A percentile compares a stretch with the other conserved stretches of the same genome.
Conservation (phyloP, 2,888 invertebrate species). For the Homarus gammarus region DNA sequence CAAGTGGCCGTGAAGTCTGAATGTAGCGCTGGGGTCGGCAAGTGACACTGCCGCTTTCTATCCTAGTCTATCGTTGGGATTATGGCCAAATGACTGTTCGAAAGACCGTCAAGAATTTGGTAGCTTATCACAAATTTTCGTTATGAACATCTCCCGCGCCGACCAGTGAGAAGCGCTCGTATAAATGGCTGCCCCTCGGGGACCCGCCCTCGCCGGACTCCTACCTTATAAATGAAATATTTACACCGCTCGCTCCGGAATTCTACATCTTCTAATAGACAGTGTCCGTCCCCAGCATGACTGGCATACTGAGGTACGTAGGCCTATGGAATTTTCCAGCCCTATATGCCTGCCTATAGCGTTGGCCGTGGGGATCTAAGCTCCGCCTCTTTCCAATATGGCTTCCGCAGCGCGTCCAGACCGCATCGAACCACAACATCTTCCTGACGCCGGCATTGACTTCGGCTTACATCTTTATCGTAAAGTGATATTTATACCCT, state of each 20-base stretch:
- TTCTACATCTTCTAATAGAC: slow-evolving; percentile 66
- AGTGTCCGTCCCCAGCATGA: slow-evolving; percentile 57
- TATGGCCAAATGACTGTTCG: slow-evolving; percentile 67
- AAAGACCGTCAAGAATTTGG: slow-evolving; percentile 69
- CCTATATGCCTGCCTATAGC: slow-evolving; percentile 56
- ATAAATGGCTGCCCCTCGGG: slow-evolving; percentile 58
- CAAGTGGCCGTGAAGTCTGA: slow-evolving; percentile 54
- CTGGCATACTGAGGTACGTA: slow-evolving; percentile 58
- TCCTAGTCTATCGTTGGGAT: slow-evolving; percentile 64
- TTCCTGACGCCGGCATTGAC: slow-evolving; percentile 27
- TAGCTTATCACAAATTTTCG: slow-evolving; percentile 70
- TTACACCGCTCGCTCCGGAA: slow-evolving; percentile 50
- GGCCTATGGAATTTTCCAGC: slow-evolving; percentile 67
- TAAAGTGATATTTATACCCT: background rate
- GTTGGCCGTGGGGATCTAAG: slow-evolving; percentile 37
- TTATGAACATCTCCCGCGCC: slow-evolving; percentile 62
- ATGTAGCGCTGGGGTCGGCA: slow-evolving; percentile 41
- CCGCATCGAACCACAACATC: slow-evolving; percentile 63
- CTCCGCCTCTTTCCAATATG: slow-evolving; percentile 74
- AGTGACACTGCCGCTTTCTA: slow-evolving; percentile 61
- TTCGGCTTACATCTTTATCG: slow-evolving; percentile 26
- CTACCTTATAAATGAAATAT: slow-evolving; percentile 61
- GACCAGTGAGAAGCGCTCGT: slow-evolving; percentile 45
- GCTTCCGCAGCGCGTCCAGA: slow-evolving; percentile 68
- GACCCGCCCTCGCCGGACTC: slow-evolving; percentile 29